A percentile compares a stretch with the other conserved stretches of the same genome.
Conservation (phyloP, 2,113 vertebrate species). For the Xenopus tropicalis region UCB_Xtro_10.0 CM004447.2:142722501-142723000, state of each 20-base stretch:
- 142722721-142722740: constrained; percentile 24
- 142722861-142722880: not conserved
- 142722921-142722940: not conserved
- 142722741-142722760: not conserved
- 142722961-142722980: too few species aligned
- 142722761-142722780: constrained; percentile 1
- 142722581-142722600: too few species aligned
- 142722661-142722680: too few species aligned
- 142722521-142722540: too few species aligned
- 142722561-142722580: too few species aligned
- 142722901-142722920: not conserved
- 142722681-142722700: not conserved
- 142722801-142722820: constrained; percentile 8
- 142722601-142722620: too few species aligned
- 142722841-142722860: constrained; percentile 11
- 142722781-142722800: not conserved
- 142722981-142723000: too few species aligned
- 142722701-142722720: not conserved
- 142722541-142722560: too few species aligned
- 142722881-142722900: not conserved
- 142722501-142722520: too few species aligned
- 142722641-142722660: too few species aligned
- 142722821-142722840: not conserved
- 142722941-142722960: not conserved
- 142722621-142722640: too few species aligned